A percentile compares a stretch with the other conserved stretches of the same genome.
Conservation (phyloP, 2,113 vertebrate genomes). For the Microcebus lehilahytsara region DNA sequence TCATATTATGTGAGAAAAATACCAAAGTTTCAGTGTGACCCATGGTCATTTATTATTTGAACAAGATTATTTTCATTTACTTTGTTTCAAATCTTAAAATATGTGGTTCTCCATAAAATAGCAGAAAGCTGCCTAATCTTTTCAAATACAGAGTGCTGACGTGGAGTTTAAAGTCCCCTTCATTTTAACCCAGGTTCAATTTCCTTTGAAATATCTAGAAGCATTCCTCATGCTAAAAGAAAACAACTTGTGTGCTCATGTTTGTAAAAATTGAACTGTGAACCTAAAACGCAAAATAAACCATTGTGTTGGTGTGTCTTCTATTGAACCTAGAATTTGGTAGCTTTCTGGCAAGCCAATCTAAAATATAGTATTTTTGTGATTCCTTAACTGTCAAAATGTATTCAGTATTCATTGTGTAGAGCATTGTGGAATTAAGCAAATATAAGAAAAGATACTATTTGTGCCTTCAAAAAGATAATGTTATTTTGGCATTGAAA, state of each 20-base stretch:
- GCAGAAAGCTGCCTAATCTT: constrained; percentile 3
- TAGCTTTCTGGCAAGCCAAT: neutral
- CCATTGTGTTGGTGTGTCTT: neutral
- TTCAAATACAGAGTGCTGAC: constrained; percentile 6
- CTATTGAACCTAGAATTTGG: neutral
- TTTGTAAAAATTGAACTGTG: constrained; percentile 22
- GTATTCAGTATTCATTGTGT: neutral
- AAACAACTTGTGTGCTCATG: neutral
- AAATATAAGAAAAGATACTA: neutral
- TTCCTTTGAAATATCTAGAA: constrained; percentile 51
- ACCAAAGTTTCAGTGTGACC: neutral
- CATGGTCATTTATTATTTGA: neutral
- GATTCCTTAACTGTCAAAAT: constrained; percentile 15
- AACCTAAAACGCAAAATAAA: constrained; percentile 39
- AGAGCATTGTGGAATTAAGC: neutral
- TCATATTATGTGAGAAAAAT: constrained; percentile 22
- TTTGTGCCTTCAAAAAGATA: neutral
- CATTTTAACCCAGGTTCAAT: constrained; percentile 43
- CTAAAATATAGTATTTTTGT: neutral
- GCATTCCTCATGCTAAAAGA: constrained; percentile 25
- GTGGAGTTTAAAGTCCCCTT: constrained; percentile 47
- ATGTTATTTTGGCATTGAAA: constrained; percentile 7
- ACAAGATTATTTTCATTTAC: constrained; percentile 25
- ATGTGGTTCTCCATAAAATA: constrained; percentile 16
- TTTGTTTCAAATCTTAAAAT: constrained; percentile 42